Base-by-base conservation (phyloP, 1,140 invertebrate genomes). In the Temnothorax curvispinosus region DNA sequence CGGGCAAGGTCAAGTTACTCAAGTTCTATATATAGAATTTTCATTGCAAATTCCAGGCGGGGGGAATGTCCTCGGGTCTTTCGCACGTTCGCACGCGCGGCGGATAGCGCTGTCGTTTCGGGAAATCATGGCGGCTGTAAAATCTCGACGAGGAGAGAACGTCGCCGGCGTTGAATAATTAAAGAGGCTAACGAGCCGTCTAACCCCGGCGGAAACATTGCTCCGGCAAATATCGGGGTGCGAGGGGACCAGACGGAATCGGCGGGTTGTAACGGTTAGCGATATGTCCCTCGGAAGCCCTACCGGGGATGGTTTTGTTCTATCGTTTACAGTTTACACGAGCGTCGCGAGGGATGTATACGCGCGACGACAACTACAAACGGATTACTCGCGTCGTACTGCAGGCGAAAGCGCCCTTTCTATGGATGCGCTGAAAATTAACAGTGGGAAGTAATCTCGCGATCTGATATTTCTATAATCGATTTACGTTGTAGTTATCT, bases 141-240 rank as follows among this genome's bases (percentile, higher is more conserved):
- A 80, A 52, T 80, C 32, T 11, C 35, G 13, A 52, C 44, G 27
- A 13, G 8, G 1, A 52, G 44, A 47, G 44, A 65, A 65, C 44
- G 15, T 32, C 38, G 41, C n/a, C 41, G 58, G 41, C 13, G 60
- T 67, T 80, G 76, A 80, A 80, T 67, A 80, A 80, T 64, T 67
- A 80, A 80, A 65, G 44, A 52, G 32, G 32, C 35, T 58, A 62
- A 77, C 21, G 27, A 64, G 58, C 21, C 41, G 58, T 13, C 58
- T 35, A 77, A 64, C 27, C 5, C 58, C 21, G n/a, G 13, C 35
- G 60, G 32, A 50, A 69, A 8, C 27, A 27, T 15, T 32, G 18
- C 58, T 50, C 11, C 32, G 18, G 15, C 13, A 21, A 27, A 65
- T 32, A 52, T 38, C 21, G 13, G 3, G n/a, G 1, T 21, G 21